Evolutionary conservation across 2,797 vertebrate species (phyloP), one percentile per base, ranked within the genome.

Genomic region (Lepus townsendii): DNA sequence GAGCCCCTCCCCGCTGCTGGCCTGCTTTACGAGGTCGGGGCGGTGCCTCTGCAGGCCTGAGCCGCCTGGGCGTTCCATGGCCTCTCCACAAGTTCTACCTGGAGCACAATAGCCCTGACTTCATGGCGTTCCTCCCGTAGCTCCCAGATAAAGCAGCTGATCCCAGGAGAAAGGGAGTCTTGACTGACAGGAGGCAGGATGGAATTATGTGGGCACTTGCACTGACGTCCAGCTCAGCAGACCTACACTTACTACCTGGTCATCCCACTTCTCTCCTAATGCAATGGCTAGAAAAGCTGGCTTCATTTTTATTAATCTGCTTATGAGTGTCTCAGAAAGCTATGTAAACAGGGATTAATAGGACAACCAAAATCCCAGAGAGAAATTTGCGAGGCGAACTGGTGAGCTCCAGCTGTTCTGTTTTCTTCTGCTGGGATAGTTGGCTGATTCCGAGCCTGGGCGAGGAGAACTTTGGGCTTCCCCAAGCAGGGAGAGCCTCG

Each of bases 281-380:
- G 27, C 8, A 72, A 47, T 16, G 42, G 38, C 35, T 27, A 26
- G 54, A 77, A 52, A 71, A 60, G 7, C 30, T 38, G 17, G 24
- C 16, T 60, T 79, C 76, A 47, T 47, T 8, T 47, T 47, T 47
- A 9, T 47, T 47, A 8, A 47, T 47, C 42, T 47, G 42, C 42
- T 47, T 47, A 47, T 8, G 63, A 95, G 86, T 30, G n/a, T 10
- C 32, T 57, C 24, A 35, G 19, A 66, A 13, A 75, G 26, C 17
- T 80, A 2, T 60, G 2, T 69, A 91, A 68, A n/a, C 42, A 76
- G 93, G 42, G 17, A 71, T 63, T 82, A n/a, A 50, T 38, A 69
- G 5, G 42, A 71, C 7, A 84, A 79, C 42, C 50, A 57, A 63
- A 93, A 66, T 89, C 38, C 11, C 38, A 57, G 92, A 78, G 32